These are phyloP conservation scores for Bombycilla garrulus DNA, from an alignment of 2,113 vertebrate genomes.

Conservation along the genomic window DNA sequence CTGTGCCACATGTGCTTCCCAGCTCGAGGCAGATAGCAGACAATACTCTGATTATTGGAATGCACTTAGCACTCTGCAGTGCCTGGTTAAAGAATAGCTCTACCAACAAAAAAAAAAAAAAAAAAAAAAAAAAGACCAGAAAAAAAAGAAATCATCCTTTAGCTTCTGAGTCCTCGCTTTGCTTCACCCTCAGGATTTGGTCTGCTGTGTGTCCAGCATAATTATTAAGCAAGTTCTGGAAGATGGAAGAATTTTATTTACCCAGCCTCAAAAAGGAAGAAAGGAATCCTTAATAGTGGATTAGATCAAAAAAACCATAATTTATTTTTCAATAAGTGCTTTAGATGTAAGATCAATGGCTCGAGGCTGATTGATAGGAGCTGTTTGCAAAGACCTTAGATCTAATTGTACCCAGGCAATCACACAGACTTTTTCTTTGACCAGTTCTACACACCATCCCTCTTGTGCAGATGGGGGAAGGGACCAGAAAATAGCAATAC, in stretches of 20 bases:
- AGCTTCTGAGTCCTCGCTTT: background rate
- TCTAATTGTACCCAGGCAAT: constrained; percentile 25
- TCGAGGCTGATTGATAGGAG: background rate
- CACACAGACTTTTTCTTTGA: background rate
- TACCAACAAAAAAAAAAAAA: background rate
- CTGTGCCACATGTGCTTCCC: background rate
- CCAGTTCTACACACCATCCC: background rate
- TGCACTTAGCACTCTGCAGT: background rate
- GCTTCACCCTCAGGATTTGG: background rate
- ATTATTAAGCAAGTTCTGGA: constrained; percentile 32
- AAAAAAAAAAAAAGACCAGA: background rate
- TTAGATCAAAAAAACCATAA: constrained; percentile 22
- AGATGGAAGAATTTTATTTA: constrained; percentile 28
- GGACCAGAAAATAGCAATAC: background rate
- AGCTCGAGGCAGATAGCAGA: background rate
- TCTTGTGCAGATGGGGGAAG: background rate
- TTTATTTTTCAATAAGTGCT: constrained; percentile 41
- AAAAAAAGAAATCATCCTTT: background rate
- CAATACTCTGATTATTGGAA: background rate
- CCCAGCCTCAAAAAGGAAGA: background rate
- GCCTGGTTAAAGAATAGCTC: background rate
- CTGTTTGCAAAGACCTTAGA: constrained; percentile 25
- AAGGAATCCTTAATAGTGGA: constrained; percentile 13
- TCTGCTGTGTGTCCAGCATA: constrained; percentile 17
- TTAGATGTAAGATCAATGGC: constrained; percentile 63